Percentiles rank a stretch among this genome's conserved stretches.
phyloP scores from a whole-genome alignment of 2,888 invertebrate species.

The Athetis lepigone region DNA sequence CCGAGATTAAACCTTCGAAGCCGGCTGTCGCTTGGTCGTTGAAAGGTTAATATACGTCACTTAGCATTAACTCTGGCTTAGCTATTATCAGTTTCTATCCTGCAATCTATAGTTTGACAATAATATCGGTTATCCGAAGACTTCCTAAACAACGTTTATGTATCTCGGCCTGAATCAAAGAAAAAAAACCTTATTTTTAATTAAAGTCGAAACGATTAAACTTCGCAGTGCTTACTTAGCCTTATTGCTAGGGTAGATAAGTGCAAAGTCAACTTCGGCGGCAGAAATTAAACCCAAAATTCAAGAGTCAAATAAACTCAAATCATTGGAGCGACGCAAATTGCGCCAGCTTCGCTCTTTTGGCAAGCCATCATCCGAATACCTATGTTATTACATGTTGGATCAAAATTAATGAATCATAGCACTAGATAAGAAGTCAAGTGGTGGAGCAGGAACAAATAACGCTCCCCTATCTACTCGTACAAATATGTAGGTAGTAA shows the following conservation, averaged over 20 bases:
- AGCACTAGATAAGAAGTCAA: conserved; percentile 34
- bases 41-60: too few relatives aligned
- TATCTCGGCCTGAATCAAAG: too few relatives aligned
- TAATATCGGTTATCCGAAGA: too few relatives aligned
- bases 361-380: not conserved
- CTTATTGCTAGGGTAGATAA: conserved; percentile 7
- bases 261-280: conserved; percentile 32
- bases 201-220: too few relatives aligned
- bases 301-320: conserved; percentile 16
- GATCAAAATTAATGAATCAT: conserved; percentile 47
- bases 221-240: too few relatives aligned
- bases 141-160: too few relatives aligned
- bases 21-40: too few relatives aligned
- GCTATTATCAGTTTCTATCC: too few relatives aligned
- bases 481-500: not conserved
- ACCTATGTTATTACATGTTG: conserved; percentile 25
- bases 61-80: too few relatives aligned
- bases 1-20: too few relatives aligned
- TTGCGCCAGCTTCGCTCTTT: conserved; percentile 4
- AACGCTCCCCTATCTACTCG: conserved; percentile 7
- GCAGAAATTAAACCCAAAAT: conserved; percentile 30
- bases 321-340: conserved; percentile 24
- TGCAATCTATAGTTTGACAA: too few relatives aligned
- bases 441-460: conserved; percentile 28
- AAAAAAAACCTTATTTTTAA: too few relatives aligned